Evolutionary conservation across 2,113 vertebrate species (phyloP), one percentile per base, ranked within the genome.

Genomic region (Aphelocoma coerulescens): DNA sequence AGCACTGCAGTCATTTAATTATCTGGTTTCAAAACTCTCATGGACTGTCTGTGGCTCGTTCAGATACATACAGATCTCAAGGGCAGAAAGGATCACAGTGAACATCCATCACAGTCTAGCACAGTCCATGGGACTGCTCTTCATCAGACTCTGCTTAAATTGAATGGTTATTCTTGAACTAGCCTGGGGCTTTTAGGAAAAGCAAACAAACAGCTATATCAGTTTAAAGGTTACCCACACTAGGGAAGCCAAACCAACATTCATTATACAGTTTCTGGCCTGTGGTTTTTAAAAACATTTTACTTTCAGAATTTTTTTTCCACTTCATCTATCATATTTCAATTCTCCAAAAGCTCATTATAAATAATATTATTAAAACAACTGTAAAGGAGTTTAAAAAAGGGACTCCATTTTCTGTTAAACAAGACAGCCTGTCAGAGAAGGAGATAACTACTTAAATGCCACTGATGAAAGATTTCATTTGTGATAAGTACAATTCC

Each of bases 61-160:
- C 43, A 54, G 68, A 57, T 66, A 66, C 21, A 11, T 5, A 72
- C 12, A 61, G 26, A 41, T 93, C 54, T 95, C 80, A 92, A 92
- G 73, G 39, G 72, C 72, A 89, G 89, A 91, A 94, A 66, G 32
- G 59, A 93, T 55, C 88, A 83, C 30, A 69, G 30, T 5, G 22
- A 96, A 71, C 59, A 93, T 91, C 80, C 48, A 59, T 95, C 91
- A 95, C 23, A 92, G 67, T 37, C 67, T 57, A 80, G 41, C 63
- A 41, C 51, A 95, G 48, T 89, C 74, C 37, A 49, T 28, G 68
- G 57, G 52, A 82, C 43, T 92, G 69, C 39, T 91, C 52, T 93
- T 84, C 80, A 75, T 82, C 69, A 93, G 26, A 11, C 49, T 37
- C 76, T 81, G 77, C 44, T 72, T 84, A 89, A 91, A 91, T 57